Conservation (phyloP, 2,888 invertebrate genomes). For the Amphipyra tragopoginis region DNA sequence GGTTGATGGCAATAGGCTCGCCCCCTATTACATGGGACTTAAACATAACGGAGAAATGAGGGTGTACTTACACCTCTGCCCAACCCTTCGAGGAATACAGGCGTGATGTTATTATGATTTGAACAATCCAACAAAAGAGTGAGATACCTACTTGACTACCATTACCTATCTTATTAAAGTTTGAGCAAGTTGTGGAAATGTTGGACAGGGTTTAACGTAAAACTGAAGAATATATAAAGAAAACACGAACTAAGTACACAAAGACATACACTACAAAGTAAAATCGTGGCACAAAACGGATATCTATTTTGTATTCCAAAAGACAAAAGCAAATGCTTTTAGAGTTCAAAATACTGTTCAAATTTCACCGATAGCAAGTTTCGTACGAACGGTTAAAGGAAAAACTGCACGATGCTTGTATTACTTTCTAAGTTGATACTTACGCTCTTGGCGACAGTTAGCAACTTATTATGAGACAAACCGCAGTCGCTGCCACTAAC, state of each 20-base stretch:
- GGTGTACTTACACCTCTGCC: too few species aligned
- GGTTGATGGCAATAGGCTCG: too few species aligned
- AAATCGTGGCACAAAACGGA: constrained; percentile 4
- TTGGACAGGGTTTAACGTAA: too few species aligned
- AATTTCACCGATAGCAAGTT: constrained; percentile 47
- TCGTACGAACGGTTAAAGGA: constrained; percentile 46
- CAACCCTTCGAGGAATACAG: too few species aligned
- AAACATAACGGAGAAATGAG: too few species aligned
- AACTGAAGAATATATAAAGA: too few species aligned
- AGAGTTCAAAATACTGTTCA: constrained; percentile 34
- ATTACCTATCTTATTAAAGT: too few species aligned
- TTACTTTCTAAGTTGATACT: constrained; percentile 58
- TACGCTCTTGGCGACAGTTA: constrained; percentile 54
- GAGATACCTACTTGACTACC: too few species aligned
- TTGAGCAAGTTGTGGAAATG: too few species aligned
- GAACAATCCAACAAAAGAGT: too few species aligned
- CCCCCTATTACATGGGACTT: too few species aligned
- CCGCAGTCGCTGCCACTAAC: constrained; percentile 54
- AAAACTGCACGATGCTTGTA: constrained; percentile 60
- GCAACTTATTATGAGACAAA: constrained; percentile 66
- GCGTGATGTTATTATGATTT: too few species aligned
- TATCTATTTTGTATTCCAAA: constrained; percentile 23
- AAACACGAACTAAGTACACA: neutral
- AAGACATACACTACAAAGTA: constrained; percentile 15
- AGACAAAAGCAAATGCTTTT: constrained; percentile 43